These are phyloP conservation scores for Druceiella hillmani DNA, from an alignment of 2,888 invertebrate genomes.

Conservation along the genomic window DNA sequence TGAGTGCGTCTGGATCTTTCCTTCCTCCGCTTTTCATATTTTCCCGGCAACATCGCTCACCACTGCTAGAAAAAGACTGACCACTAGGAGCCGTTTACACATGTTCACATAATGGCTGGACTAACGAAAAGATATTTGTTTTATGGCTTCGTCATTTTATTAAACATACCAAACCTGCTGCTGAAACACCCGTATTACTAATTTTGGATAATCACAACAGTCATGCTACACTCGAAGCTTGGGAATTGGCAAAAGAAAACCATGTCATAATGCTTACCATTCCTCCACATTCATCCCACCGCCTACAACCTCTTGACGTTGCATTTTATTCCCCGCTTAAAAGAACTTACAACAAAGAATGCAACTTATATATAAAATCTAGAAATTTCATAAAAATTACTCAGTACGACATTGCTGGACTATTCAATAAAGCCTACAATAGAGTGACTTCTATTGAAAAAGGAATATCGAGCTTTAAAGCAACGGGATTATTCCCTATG, in stretches of 20 bases:
- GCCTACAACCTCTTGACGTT: too few relatives aligned
- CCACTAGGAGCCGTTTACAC: conserved; percentile 17
- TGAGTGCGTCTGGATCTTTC: conserved; percentile 20
- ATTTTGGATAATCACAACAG: conserved; percentile 15
- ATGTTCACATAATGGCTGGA: conserved; percentile 19
- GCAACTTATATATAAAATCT: too few relatives aligned
- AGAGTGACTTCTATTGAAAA: too few relatives aligned
- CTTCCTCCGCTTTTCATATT: conserved; percentile 22
- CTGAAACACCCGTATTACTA: conserved; percentile 9
- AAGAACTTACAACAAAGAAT: too few relatives aligned
- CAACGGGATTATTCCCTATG: too few relatives aligned
- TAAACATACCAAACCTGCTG: conserved; percentile 12
- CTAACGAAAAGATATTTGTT: conserved; percentile 11
- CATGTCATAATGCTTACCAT: too few relatives aligned
- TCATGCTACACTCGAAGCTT: conserved; percentile 13
- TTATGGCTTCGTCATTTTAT: conserved; percentile 8
- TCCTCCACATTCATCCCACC: too few relatives aligned
- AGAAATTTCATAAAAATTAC: too few relatives aligned
- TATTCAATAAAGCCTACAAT: too few relatives aligned
- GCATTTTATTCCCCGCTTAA: too few relatives aligned
- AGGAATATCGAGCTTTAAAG: too few relatives aligned
- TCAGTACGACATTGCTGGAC: too few relatives aligned
- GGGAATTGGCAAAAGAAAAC: conserved; percentile 10
- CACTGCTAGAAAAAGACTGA: conserved; percentile 17
- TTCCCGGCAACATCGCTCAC: conserved; percentile 17